Evolutionary conservation across 2,113 vertebrate species (phyloP).

Genomic region (Eidolon helvum): DNA sequence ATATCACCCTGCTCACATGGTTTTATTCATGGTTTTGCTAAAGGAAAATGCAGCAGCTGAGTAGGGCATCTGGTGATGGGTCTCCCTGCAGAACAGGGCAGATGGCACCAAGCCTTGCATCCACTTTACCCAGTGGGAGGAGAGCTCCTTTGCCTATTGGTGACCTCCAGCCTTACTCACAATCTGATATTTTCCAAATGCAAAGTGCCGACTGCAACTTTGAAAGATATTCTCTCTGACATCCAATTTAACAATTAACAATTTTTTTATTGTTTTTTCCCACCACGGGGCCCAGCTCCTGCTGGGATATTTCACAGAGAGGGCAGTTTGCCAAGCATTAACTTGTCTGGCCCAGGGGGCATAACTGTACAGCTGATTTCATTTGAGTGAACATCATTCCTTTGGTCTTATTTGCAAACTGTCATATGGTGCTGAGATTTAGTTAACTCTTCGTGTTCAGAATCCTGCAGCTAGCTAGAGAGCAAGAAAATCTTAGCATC

Average conservation of each 20-base stretch:
- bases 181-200: constrained; percentile 24
- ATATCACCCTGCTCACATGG: not conserved
- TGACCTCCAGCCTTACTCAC: constrained; percentile 27
- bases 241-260: constrained; percentile 74
- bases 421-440: constrained; percentile 51
- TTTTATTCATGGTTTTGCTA: not conserved
- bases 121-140: not conserved
- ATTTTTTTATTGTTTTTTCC: constrained; percentile 65
- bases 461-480: not conserved
- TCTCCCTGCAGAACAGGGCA: constrained; percentile 3
- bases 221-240: constrained; percentile 70
- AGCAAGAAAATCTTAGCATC: not conserved
- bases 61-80: constrained; percentile 6
- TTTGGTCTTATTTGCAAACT: constrained; percentile 73
- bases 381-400: constrained; percentile 71
- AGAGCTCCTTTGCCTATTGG: not conserved
- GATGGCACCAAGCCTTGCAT: constrained; percentile 6
- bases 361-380: constrained; percentile 68
- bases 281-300: constrained; percentile 60
- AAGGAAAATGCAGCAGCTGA: constrained; percentile 6
- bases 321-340: constrained; percentile 74
- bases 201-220: constrained; percentile 38
- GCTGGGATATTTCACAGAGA: constrained; percentile 63
- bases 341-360: constrained; percentile 67
- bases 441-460: constrained; percentile 63